A percentile compares a stretch with the other conserved stretches of the same genome.
These are phyloP conservation scores for Drosophila anomalata DNA, from an alignment of 2,888 invertebrate species.

Conservation along the genomic window DNA sequence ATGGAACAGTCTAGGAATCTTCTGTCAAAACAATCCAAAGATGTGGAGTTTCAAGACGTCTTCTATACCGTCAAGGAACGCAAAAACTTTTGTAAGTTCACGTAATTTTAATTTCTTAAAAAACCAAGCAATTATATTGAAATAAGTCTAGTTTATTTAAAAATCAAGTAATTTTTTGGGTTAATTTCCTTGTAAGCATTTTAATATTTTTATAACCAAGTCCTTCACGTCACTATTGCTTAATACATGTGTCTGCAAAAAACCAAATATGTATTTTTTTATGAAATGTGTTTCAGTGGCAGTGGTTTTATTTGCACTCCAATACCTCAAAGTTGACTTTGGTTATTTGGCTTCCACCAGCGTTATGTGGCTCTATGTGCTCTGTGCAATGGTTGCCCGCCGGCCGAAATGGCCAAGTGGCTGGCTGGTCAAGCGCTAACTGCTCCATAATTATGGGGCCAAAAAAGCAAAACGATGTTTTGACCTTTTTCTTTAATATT, in stretches of 20 bases:
- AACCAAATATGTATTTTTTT: neutral
- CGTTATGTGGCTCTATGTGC: conserved; percentile 11
- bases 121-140: neutral
- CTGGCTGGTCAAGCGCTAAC: conserved; percentile 62
- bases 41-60: conserved; percentile 84
- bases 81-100: conserved; percentile 78
- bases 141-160: neutral
- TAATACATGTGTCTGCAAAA: conserved; percentile 8
- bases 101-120: neutral
- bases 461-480: conserved; percentile 24
- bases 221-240: conserved; percentile 14
- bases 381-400: conserved; percentile 26
- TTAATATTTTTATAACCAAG: conserved; percentile 1
- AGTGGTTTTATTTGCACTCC: conserved; percentile 19
- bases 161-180: neutral
- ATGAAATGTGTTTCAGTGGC: conserved; percentile 15
- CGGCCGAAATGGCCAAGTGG: conserved; percentile 27
- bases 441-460: conserved; percentile 61
- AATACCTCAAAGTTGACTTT: conserved; percentile 10
- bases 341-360: neutral
- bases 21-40: conserved; percentile 73
- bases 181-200: neutral
- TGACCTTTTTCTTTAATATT: conserved; percentile 30
- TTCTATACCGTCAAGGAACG: conserved; percentile 81
- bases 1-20: conserved; percentile 66